phyloP scores from a whole-genome alignment of 2,797 vertebrate species.

The Smutsia temminckii region DNA sequence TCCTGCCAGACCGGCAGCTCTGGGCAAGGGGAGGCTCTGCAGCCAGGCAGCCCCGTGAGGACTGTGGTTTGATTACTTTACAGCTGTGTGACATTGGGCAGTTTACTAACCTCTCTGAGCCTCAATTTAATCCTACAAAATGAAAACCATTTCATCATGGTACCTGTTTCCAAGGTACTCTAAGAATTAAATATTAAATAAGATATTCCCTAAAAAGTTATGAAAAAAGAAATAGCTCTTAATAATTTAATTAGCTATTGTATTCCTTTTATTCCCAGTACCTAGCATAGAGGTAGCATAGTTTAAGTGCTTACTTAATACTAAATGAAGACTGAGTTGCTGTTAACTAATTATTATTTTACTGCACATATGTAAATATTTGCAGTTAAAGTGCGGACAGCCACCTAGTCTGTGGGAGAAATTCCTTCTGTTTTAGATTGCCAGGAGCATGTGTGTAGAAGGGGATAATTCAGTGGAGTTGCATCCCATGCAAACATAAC shows the following conservation, averaged over 20 bases:
- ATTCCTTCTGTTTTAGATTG: background rate
- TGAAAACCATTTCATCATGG: background rate
- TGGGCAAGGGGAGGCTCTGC: background rate
- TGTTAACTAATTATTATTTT: background rate
- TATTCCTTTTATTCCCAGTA: background rate
- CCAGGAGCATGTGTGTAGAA: background rate
- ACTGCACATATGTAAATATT: background rate
- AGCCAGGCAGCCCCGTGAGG: background rate
- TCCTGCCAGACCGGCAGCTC: rapidly evolving
- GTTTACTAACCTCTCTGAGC: background rate
- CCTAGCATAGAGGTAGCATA: background rate
- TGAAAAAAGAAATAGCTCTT: background rate
- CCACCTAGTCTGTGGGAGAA: background rate
- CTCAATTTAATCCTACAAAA: background rate
- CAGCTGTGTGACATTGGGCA: background rate
- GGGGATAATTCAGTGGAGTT: background rate
- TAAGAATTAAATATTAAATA: background rate
- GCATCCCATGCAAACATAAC: background rate
- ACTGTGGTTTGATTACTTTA: background rate
- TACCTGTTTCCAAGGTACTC: background rate
- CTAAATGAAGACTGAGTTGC: background rate
- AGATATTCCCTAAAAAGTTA: background rate
- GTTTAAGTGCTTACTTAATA: background rate
- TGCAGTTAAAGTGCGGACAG: background rate
- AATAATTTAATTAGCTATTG: background rate